A percentile compares a stretch with the other conserved stretches of the same genome.
Conservation (phyloP, 2,113 vertebrate genomes). For the Zapus hudsonius region DNA sequence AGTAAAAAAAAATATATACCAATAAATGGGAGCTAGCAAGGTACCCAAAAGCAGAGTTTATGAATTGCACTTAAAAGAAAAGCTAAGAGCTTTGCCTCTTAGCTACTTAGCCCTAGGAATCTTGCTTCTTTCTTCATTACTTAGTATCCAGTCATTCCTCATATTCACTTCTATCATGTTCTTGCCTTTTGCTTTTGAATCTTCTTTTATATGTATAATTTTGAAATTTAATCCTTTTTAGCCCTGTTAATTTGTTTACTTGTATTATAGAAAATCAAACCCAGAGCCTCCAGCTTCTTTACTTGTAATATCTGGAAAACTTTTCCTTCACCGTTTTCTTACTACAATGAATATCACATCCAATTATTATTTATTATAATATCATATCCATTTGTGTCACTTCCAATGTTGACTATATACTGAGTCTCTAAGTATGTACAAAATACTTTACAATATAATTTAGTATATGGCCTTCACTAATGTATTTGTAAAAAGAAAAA, state of each 20-base stretch:
- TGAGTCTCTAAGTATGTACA: neutral
- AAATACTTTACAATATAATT: neutral
- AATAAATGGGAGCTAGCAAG: neutral
- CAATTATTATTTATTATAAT: neutral
- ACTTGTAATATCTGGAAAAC: neutral
- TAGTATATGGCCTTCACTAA: neutral
- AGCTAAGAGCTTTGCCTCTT: neutral
- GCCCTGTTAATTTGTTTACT: neutral
- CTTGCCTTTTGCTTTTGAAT: neutral
- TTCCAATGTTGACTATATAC: neutral
- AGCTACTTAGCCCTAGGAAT: neutral
- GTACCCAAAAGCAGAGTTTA: neutral
- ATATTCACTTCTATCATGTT: neutral
- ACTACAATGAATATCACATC: neutral
- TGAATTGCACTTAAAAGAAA: neutral
- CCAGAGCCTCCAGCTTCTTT: neutral
- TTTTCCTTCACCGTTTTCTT: neutral
- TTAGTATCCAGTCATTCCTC: neutral
- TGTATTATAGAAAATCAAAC: neutral
- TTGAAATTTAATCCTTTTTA: neutral
- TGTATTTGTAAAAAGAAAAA: neutral
- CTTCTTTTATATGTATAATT: neutral
- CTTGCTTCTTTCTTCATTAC: neutral
- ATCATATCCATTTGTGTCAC: neutral
- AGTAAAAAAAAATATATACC: neutral